Conservation (phyloP, 1,140 invertebrate species). For the Nixonia krombeini region DNA sequence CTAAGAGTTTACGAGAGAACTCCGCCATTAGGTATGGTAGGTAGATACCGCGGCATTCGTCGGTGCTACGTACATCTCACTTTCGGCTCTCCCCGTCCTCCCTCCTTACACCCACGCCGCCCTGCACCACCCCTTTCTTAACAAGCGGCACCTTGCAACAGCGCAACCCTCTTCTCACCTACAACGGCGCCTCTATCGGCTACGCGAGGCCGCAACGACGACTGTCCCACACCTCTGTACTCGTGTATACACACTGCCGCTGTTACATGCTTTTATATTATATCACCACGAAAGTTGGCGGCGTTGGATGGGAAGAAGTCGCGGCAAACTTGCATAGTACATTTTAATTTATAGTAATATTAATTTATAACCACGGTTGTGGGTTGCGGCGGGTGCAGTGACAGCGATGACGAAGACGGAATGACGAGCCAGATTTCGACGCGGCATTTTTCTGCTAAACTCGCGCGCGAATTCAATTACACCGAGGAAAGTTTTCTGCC, state of each 20-base stretch:
- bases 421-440: not conserved
- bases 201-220: conserved; percentile 30
- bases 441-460: too few species aligned
- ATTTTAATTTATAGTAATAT: conserved; percentile 25
- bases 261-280: conserved; percentile 7
- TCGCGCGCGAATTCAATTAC: too few species aligned
- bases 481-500: too few species aligned
- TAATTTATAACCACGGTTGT: conserved; percentile 9
- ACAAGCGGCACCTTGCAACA: conserved; percentile 24
- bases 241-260: not conserved
- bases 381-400: not conserved
- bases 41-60: conserved; percentile 26
- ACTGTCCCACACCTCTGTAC: conserved; percentile 1
- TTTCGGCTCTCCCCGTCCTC: too few species aligned
- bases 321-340: conserved; percentile 18
- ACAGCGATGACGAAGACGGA: conserved; percentile 1
- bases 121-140: conserved; percentile 3
- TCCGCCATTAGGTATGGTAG: conserved; percentile 39
- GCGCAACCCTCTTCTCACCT: conserved; percentile 12
- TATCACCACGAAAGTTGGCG: conserved; percentile 28
- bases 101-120: too few species aligned
- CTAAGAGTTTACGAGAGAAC: conserved; percentile 63
- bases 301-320: conserved; percentile 24
- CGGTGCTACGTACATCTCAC: conserved; percentile 24
- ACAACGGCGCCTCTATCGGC: not conserved